phyloP scores from a whole-genome alignment of 2,797 vertebrate species.

The Pyrrhura leucotis region DNA sequence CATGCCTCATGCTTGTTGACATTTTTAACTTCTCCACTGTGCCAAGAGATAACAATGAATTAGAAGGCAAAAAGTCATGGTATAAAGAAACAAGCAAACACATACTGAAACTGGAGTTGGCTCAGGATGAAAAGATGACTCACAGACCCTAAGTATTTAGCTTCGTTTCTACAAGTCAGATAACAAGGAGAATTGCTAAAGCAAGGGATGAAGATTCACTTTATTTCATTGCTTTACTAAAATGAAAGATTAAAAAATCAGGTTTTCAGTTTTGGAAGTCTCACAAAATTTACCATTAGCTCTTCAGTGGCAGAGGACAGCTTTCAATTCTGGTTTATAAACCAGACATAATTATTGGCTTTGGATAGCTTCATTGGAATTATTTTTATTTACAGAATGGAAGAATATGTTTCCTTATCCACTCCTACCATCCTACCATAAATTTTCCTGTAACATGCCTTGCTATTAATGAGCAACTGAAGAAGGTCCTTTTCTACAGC shows the following conservation, averaged over 20 bases:
- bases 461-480: not conserved
- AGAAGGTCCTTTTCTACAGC: not conserved
- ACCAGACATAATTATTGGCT: not conserved
- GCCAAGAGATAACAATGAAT: constrained; percentile 62
- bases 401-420: not conserved
- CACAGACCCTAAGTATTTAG: not conserved
- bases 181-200: constrained; percentile 26
- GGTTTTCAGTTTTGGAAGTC: not conserved
- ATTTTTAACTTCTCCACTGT: not conserved
- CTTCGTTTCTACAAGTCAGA: constrained; percentile 43
- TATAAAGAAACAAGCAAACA: constrained; percentile 12
- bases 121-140: constrained; percentile 55
- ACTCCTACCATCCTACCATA: not conserved
- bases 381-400: not conserved
- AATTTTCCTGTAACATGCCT: not conserved
- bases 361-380: not conserved
- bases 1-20: constrained; percentile 23
- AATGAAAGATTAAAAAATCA: not conserved
- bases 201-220: not conserved
- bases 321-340: not conserved
- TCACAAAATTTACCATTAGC: not conserved
- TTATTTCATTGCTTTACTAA: not conserved
- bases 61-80: constrained; percentile 14
- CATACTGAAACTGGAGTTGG: constrained; percentile 7
- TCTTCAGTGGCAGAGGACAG: not conserved